Conservation (phyloP, 1,140 invertebrate genomes). For the Drusus annulatus region DNA sequence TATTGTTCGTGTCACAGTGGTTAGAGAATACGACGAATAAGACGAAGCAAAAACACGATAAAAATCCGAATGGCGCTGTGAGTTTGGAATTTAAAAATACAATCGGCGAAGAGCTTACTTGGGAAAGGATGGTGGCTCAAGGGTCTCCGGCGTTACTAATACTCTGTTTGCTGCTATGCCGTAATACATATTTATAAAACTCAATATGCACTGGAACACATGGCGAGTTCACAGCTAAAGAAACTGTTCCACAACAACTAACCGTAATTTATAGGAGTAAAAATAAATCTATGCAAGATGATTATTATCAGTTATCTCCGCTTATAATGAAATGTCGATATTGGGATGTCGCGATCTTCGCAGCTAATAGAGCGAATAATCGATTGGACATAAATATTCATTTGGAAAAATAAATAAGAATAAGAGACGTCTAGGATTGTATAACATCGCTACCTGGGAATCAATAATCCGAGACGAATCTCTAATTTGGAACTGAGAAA, state of each 20-base stretch:
- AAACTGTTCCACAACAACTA: neutral
- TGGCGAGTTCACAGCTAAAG: conserved; percentile 1
- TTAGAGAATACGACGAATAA: neutral
- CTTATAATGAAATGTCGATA: neutral
- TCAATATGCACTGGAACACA: conserved; percentile 23
- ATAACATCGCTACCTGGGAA: conserved; percentile 46
- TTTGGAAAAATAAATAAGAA: conserved; percentile 33
- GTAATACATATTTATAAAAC: neutral
- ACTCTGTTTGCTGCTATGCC: neutral
- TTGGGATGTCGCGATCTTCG: neutral
- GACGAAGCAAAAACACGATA: conserved; percentile 1
- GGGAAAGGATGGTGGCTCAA: neutral
- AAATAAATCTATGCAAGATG: neutral
- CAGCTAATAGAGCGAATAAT: conserved; percentile 39
- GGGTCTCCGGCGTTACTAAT: neutral
- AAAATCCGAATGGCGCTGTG: conserved; percentile 19
- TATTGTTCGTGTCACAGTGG: no score
- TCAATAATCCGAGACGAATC: conserved; percentile 52
- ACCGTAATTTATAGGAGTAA: neutral
- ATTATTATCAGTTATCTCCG: neutral
- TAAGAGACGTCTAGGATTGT: conserved; percentile 26
- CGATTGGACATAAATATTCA: conserved; percentile 47
- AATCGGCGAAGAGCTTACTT: neutral
- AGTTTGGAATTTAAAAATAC: conserved; percentile 20
- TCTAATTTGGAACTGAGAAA: conserved; percentile 48